Conservation (phyloP, 1,140 invertebrate species). For the Nasonia vitripennis region DNA sequence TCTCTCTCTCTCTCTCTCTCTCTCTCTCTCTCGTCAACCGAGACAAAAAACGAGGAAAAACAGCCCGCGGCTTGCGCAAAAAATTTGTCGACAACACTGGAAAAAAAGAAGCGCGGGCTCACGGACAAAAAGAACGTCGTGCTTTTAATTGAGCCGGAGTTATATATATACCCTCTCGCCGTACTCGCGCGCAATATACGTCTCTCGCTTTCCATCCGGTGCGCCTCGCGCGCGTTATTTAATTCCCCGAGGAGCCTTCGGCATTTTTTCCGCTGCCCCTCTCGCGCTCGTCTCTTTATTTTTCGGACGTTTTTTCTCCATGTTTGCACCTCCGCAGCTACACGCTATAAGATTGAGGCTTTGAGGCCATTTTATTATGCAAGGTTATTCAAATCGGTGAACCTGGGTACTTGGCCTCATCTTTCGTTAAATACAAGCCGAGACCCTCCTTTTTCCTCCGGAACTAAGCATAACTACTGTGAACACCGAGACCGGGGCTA, state of each 20-base stretch:
- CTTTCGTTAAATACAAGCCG: too few species aligned
- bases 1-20: too few species aligned
- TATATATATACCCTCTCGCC: neutral
- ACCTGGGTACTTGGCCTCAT: too few species aligned
- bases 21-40: neutral
- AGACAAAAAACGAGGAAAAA: neutral
- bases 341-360: too few species aligned
- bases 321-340: too few species aligned
- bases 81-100: neutral
- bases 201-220: slow-evolving; percentile 12
- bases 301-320: neutral
- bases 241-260: slow-evolving; percentile 12
- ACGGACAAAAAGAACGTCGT: neutral
- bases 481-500: too few species aligned
- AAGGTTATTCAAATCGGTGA: too few species aligned
- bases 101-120: neutral
- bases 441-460: too few species aligned
- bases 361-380: too few species aligned
- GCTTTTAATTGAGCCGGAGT: slow-evolving; percentile 8
- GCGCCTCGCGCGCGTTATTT: neutral
- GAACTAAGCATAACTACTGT: too few species aligned
- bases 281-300: neutral
- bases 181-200: neutral
- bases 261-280: slow-evolving; percentile 11
- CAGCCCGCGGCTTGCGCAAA: neutral